Evolutionary conservation across 2,797 vertebrate genomes (phyloP), one percentile per base, ranked within the genome.

Genomic region (Carapus acus): DNA sequence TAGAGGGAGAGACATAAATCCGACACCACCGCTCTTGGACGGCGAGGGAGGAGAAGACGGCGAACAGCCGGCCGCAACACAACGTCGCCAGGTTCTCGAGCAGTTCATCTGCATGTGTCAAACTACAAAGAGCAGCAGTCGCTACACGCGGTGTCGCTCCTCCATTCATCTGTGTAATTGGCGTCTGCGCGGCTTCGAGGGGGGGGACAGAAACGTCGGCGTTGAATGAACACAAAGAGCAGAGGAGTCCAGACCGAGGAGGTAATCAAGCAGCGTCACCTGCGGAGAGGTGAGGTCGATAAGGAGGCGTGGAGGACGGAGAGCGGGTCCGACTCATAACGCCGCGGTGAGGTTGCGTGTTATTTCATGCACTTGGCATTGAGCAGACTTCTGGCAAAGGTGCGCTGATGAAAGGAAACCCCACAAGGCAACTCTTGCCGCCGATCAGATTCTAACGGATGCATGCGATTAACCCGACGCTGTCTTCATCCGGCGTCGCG

Each of bases 61-160:
- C 3, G 8, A 18, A 52, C 36, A 67, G 73, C 73, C 73, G 74
- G 57, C 72, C 48, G 48, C 64, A 65, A 66, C 65, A 54, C 54
- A 50, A 21, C 39, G 61, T 44, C 62, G 62, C 63, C 70, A 71
- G 70, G 58, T 74, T 64, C 40, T 60, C 50, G 62, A 43, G 67
- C 67, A 49, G 61, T 45, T 67, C 57, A 64, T 48, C 58, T 16
- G 41, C 49, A 53, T 50, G 16, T 14, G 50, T 67, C 49, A 49
- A 18, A 24, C 60, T 46, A 58, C 49, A 59, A 54, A 70, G 54
- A 52, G 24, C 63, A 36, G 23, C 31, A 63, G 57, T 54, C 43
- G 18, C 38, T 69, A 58, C 68, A 57, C 55, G 55, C 48, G 36
- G 55, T 56, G 61, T 57, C 65, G 55, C 57, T 75, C 63, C 62